Conservation (phyloP, 2,797 vertebrate species). For the Pempheris klunzingeri region DNA sequence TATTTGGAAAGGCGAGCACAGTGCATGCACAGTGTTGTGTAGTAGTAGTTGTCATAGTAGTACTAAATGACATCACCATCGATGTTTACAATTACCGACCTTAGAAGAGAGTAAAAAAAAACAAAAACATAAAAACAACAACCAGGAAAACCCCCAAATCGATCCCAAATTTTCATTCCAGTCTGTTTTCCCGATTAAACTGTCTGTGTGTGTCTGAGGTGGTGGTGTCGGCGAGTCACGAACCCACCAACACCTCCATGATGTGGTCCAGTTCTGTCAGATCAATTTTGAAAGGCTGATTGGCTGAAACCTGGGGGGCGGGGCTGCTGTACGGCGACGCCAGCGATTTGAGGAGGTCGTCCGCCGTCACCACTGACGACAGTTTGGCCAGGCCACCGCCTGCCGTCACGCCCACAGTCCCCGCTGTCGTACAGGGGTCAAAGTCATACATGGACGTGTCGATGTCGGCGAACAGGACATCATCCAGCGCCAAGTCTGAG, state of each 20-base stretch:
- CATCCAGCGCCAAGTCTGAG: constrained; percentile 97
- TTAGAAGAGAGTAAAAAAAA: constrained; percentile 74
- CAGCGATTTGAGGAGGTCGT: constrained; percentile 96
- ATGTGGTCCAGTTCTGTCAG: constrained; percentile 99
- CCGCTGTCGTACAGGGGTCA: constrained; percentile 91
- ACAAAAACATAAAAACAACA: constrained; percentile 59
- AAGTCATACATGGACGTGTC: constrained; percentile 99
- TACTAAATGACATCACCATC: constrained; percentile 83
- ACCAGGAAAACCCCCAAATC: constrained; percentile 37
- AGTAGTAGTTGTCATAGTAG: constrained; percentile 85
- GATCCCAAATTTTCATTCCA: constrained; percentile 57
- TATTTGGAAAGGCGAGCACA: constrained; percentile 92
- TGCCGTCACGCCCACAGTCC: constrained; percentile 74
- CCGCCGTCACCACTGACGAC: constrained; percentile 92
- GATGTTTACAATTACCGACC: constrained; percentile 83
- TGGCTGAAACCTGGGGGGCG: constrained; percentile 92
- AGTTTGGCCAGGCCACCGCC: constrained; percentile 90
- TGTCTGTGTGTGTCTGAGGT: constrained; percentile 27
- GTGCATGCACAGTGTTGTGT: constrained; percentile 97
- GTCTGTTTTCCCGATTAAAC: constrained; percentile 47
- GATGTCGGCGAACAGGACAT: constrained; percentile 98
- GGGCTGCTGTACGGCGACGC: constrained; percentile 89
- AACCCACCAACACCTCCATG: constrained; percentile 99
- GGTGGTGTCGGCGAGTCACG: constrained; percentile 80
- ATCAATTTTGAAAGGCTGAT: constrained; percentile 99